Base-by-base conservation (phyloP, 1,140 invertebrate species). In the Megalopta genalis region DNA sequence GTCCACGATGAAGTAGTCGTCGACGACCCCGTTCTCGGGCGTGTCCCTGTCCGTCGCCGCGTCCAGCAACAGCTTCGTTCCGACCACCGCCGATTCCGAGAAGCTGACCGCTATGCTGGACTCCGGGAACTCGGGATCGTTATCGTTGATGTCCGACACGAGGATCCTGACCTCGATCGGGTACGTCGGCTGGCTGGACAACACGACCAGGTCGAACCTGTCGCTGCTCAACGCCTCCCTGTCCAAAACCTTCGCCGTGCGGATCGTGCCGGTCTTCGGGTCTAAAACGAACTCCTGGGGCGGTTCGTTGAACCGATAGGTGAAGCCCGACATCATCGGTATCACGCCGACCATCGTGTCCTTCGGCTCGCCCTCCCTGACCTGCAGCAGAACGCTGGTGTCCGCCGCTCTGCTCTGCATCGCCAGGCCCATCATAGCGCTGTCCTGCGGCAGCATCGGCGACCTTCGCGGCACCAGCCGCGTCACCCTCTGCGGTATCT, bases 101-200 rank as follows among this genome's bases (percentile, higher is more conserved):
- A 98, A 98, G 18, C 95, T 95, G 0, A 98, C 96, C 0, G 95
- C 96, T 59, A 98, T 97, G 80, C 95, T 96, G 0, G 96, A 94
- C 89, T 99, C 98, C 1, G 97, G 98, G 93, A 99, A 98, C 90
- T 96, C 95, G 0, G 97, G 97, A 37, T 96, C 94, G 92, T 98
- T 98, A 91, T 98, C 98, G 91, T 98, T 98, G 25, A 98, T 94
- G 90, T 99, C 97, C 0, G 96, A 91, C 2, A 99, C 96, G 18
- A 96, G 92, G 77, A 98, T 97, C 77, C 97, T 93, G 16, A 99
- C 97, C 91, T 98, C 97, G 72, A 98, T 97, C 0, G 97, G 97
- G 91, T 98, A 98, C 0, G 97, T 98, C 5, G 98, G 97, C 88
- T 98, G 97, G 88, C 97, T 98, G 14, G 97, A 98, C 23, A 98